Base-by-base conservation (phyloP, 1,140 invertebrate species). In the Parasteatoda tepidariorum region DNA sequence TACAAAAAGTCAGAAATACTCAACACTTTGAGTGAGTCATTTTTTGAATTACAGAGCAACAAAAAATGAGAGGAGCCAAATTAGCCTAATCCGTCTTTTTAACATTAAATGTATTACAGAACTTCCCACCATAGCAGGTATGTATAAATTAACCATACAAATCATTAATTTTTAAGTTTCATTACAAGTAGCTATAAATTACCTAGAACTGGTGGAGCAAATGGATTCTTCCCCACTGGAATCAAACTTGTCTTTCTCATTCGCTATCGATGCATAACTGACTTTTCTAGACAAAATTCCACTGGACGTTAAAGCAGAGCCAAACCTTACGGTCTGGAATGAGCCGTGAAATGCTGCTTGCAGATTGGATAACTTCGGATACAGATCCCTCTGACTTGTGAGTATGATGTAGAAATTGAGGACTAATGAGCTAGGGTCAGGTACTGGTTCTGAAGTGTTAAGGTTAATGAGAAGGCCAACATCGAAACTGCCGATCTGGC, bases 351-450 rank as follows among this genome's bases (percentile, higher is more conserved):
- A 48, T 9, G 24, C 55, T n/a, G 54, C 3, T 15, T 41, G 57
- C 22, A 61, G 71, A 33, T 74, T 48, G 9, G 92, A 92, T 5
- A 91, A 88, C 86, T 92, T 93, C 1, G 94, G 94, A 89, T 93
- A 94, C 2, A 93, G 88, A 86, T 94, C 93, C 24, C 91, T 89
- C 85, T 91, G 89, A 84, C 92, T 93, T 0, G 93, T 95, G 5
- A 95, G 88, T 75, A 95, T 91, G 3, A 95, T 89, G 87, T 93
- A 95, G 87, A 92, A 95, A 86, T 94, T 93, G 0, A 95, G 89
- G 67, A 90, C 90, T 3, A 95, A 90, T 48, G 86, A 85, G 28
- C 84, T 85, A 18, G 83, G 73, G 54, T 90, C 88, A 13, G 86
- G 82, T 28, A 73, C 68, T 41, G 90, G 88, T 84, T 89, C 86